Conservation (phyloP, 2,797 vertebrate species). For the Columba guinea region DNA sequence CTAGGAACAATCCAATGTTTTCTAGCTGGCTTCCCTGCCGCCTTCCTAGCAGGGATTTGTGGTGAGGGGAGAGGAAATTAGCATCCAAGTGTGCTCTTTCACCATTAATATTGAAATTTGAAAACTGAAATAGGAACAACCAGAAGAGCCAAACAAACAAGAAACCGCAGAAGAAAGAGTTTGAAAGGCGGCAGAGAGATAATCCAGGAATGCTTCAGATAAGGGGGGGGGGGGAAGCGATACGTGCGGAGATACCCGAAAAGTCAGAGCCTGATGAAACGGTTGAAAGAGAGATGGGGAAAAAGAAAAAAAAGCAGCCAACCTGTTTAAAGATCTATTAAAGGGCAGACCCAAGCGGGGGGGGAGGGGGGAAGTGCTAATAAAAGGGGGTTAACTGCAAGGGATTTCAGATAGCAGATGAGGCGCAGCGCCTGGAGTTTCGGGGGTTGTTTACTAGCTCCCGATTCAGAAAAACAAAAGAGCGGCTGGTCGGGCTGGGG, state of each 20-base stretch:
- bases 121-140: slow-evolving; percentile 60
- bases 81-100: not conserved
- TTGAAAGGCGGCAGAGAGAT: slow-evolving; percentile 71
- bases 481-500: slow-evolving; percentile 71
- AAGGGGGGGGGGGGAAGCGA: slow-evolving; percentile 45
- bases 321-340: slow-evolving; percentile 66
- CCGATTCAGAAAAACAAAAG: slow-evolving; percentile 62
- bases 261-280: slow-evolving; percentile 58
- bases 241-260: slow-evolving; percentile 41
- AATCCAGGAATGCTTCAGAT: slow-evolving; percentile 76
- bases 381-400: slow-evolving; percentile 33
- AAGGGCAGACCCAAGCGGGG: slow-evolving; percentile 12
- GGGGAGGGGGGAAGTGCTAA: not conserved
- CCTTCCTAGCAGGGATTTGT: slow-evolving; percentile 21
- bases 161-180: slow-evolving; percentile 65
- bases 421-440: not conserved
- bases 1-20: slow-evolving; percentile 64
- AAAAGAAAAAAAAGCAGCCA: not conserved
- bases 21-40: slow-evolving; percentile 44
- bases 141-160: slow-evolving; percentile 17
- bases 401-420: slow-evolving; percentile 23
- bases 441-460: slow-evolving; percentile 64
- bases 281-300: slow-evolving; percentile 25
- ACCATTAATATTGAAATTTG: slow-evolving; percentile 61
- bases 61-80: slow-evolving; percentile 15